Percentiles rank a stretch among this genome's conserved stretches.
Conservation (phyloP, 35 echinoderm and acorn worm species). For the Eucidaris tribuloides region DNA sequence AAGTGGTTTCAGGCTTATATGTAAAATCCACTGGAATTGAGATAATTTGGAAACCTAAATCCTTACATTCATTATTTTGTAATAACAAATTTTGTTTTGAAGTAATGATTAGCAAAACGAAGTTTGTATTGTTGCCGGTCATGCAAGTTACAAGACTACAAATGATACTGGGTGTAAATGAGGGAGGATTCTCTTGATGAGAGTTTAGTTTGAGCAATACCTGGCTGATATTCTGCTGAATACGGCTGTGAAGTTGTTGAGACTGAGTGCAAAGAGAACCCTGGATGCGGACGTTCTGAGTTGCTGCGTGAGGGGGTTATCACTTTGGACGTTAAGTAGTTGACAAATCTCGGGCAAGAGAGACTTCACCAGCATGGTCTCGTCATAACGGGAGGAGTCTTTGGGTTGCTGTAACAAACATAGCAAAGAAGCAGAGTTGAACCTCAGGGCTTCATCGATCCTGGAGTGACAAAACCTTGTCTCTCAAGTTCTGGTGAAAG, state of each 20-base stretch:
- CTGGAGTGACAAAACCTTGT: no score
- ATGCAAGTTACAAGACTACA: no score
- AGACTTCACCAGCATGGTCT: constrained; percentile 97
- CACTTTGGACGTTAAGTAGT: constrained; percentile 62
- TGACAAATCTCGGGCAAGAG: constrained; percentile 90
- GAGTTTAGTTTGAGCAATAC: constrained; percentile 10
- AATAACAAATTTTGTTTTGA: no score
- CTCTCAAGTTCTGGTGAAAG: no score
- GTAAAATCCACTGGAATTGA: no score
- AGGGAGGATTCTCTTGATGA: neutral
- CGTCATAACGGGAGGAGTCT: constrained; percentile 84
- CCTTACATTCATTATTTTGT: no score
- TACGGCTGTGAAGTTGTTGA: constrained; percentile 97
- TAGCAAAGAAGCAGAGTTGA: neutral
- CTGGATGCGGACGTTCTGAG: constrained; percentile 79
- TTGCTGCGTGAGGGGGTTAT: constrained; percentile 69
- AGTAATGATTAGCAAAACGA: no score
- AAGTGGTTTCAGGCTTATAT: no score
- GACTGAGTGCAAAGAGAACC: constrained; percentile 94
- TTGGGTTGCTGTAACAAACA: constrained; percentile 90
- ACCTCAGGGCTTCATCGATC: no score
- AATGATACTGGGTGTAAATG: no score
- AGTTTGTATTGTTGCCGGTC: no score
- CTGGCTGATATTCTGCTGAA: constrained; percentile 95
- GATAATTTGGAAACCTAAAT: no score